phyloP scores from a whole-genome alignment of 1,140 invertebrate genomes.

The Dreissena rostriformis region DNA sequence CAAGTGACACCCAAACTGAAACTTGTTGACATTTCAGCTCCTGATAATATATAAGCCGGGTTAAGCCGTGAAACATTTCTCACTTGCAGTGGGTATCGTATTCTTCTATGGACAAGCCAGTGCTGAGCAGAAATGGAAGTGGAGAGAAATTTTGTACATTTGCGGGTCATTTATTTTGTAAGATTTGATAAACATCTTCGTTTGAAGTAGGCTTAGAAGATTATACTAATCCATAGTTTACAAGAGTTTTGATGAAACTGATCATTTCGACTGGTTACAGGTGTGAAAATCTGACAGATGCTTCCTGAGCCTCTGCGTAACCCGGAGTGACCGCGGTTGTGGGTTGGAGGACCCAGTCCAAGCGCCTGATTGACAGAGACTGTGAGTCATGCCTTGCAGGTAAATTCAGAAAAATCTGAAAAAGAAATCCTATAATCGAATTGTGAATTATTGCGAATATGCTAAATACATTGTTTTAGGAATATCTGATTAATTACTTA shows the following conservation, averaged over 20 bases:
- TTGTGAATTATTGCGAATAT: no score
- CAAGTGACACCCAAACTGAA: slow-evolving; percentile 29
- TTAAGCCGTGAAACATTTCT: slow-evolving; percentile 40
- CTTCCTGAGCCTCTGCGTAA: slow-evolving; percentile 10
- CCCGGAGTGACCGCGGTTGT: slow-evolving; percentile 13
- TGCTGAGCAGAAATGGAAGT: slow-evolving; percentile 45
- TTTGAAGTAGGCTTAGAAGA: slow-evolving; percentile 46
- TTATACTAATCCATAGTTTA: slow-evolving; percentile 51
- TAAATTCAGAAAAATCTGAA: no score
- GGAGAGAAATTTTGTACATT: slow-evolving; percentile 38
- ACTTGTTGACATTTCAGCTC: slow-evolving; percentile 52
- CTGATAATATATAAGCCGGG: slow-evolving; percentile 27
- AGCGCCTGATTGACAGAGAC: no score
- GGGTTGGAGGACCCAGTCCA: no score
- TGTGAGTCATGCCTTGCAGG: no score
- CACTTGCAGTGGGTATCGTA: slow-evolving; percentile 20
- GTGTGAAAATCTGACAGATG: slow-evolving; percentile 52
- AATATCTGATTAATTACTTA: no score
- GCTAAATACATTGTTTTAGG: no score
- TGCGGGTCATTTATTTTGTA: slow-evolving; percentile 48
- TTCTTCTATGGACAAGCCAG: slow-evolving; percentile 19
- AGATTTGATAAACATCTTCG: slow-evolving; percentile 52
- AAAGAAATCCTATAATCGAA: no score
- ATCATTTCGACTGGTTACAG: slow-evolving; percentile 40
- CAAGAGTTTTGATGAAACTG: slow-evolving; percentile 41